Evolutionary conservation across 2,888 invertebrate species (phyloP).

Genomic region (Archips crataeganus): DNA sequence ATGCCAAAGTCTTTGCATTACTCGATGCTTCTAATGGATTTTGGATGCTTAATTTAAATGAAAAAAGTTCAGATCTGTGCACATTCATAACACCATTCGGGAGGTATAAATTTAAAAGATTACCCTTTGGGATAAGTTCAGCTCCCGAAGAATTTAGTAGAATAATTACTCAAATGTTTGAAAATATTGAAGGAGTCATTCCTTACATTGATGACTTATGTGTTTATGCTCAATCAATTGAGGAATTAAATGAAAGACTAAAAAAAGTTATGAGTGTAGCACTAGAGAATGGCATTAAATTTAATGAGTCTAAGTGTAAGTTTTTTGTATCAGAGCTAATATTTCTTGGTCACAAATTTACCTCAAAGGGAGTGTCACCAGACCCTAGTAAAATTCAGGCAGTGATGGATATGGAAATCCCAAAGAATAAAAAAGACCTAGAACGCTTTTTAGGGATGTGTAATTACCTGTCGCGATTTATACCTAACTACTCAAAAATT

Average conservation of each 20-base stretch:
- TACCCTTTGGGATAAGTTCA: slow-evolving; percentile 36
- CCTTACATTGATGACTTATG: slow-evolving; percentile 26
- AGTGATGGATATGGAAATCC: slow-evolving; percentile 40
- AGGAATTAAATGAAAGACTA: slow-evolving; percentile 25
- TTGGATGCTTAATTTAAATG: slow-evolving; percentile 39
- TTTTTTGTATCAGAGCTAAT: slow-evolving; percentile 21
- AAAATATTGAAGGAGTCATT: slow-evolving; percentile 36
- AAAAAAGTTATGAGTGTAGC: slow-evolving; percentile 13
- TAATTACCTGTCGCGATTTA: slow-evolving; percentile 42
- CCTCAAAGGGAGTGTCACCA: slow-evolving; percentile 29
- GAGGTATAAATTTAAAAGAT: slow-evolving; percentile 39
- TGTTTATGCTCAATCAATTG: slow-evolving; percentile 16
- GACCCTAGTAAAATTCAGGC: slow-evolving; percentile 34
- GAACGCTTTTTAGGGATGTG: slow-evolving; percentile 43
- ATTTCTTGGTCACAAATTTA: slow-evolving; percentile 39
- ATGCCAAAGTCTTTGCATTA: slow-evolving; percentile 28
- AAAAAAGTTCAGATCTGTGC: slow-evolving; percentile 37
- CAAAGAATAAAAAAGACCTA: slow-evolving; percentile 30
- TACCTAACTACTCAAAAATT: slow-evolving; percentile 40
- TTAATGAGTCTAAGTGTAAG: slow-evolving; percentile 35
- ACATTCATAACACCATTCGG: slow-evolving; percentile 44
- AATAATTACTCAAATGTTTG: slow-evolving; percentile 38
- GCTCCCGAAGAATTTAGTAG: slow-evolving; percentile 38
- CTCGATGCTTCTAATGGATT: slow-evolving; percentile 44
- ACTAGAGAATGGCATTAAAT: slow-evolving; percentile 27